These are phyloP conservation scores for Gambusia yucatana DNA, from an alignment of 2,797 vertebrate genomes.

Conservation along the genomic window DNA sequence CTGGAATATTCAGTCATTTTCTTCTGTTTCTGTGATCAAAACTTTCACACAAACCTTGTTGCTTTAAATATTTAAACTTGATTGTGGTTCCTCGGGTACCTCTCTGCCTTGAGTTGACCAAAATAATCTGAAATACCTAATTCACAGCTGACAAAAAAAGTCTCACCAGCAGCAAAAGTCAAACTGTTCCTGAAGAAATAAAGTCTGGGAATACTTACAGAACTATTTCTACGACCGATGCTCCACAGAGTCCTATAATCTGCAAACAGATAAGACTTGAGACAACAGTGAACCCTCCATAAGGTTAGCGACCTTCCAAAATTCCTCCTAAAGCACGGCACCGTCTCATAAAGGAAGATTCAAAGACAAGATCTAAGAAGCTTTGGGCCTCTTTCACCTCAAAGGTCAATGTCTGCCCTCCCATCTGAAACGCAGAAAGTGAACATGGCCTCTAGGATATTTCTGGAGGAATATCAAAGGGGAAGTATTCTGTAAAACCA, in stretches of 20 bases:
- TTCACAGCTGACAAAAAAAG: no score
- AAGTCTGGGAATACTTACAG: conserved; percentile 2
- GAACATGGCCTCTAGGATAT: not conserved
- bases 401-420: not conserved
- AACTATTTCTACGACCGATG: not conserved
- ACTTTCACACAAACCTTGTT: no score
- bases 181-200: not conserved
- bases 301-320: conserved; percentile 3
- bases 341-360: conserved; percentile 13
- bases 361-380: conserved; percentile 7
- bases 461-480: not conserved
- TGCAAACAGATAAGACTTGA: conserved; percentile 13
- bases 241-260: not conserved
- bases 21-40: no score
- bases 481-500: no score
- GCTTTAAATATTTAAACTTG: no score
- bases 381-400: conserved; percentile 8
- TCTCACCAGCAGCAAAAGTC: not conserved
- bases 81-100: no score
- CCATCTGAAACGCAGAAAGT: not conserved
- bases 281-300: conserved; percentile 1
- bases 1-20: no score
- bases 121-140: no score
- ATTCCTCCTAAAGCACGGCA: conserved; percentile 3
- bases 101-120: no score